Conservation (phyloP, 2,113 vertebrate genomes). For the Peromyscus polionotus region DNA sequence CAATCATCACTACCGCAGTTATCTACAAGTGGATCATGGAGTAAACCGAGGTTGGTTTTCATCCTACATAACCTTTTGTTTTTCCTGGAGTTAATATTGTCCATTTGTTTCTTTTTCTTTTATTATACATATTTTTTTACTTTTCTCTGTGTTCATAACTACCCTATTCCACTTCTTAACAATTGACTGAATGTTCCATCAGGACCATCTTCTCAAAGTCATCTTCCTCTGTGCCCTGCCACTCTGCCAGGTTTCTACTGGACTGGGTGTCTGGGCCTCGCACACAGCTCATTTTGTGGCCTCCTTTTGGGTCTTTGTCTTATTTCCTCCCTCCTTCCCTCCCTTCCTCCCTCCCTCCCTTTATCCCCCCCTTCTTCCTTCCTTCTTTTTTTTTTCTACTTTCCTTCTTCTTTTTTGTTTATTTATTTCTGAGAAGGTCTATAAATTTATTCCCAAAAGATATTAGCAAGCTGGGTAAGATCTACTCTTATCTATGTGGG, state of each 20-base stretch:
- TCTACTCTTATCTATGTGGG: not conserved
- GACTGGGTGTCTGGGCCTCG: not conserved
- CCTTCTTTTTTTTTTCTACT: not conserved
- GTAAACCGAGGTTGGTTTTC: not conserved
- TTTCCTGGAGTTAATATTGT: not conserved
- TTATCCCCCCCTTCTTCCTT: rapidly evolving
- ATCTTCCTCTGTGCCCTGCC: not conserved
- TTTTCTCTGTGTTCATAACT: not conserved
- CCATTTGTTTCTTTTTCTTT: not conserved
- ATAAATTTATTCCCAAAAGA: not conserved
- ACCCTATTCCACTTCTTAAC: not conserved
- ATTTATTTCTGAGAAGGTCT: not conserved
- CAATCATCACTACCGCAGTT: not conserved
- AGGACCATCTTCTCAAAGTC: not conserved
- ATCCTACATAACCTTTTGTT: not conserved
- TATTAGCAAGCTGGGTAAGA: not conserved
- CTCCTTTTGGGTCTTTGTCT: not conserved
- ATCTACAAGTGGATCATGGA: not conserved
- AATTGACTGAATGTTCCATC: not conserved
- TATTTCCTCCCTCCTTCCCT: not conserved
- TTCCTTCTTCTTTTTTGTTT: not conserved
- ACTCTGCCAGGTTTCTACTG: not conserved
- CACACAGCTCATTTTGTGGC: not conserved
- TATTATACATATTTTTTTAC: too few species aligned
- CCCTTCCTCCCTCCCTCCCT: not conserved